These are phyloP conservation scores for Drosophila borealis DNA, from an alignment of 2,888 invertebrate species.

Conservation along the genomic window DNA sequence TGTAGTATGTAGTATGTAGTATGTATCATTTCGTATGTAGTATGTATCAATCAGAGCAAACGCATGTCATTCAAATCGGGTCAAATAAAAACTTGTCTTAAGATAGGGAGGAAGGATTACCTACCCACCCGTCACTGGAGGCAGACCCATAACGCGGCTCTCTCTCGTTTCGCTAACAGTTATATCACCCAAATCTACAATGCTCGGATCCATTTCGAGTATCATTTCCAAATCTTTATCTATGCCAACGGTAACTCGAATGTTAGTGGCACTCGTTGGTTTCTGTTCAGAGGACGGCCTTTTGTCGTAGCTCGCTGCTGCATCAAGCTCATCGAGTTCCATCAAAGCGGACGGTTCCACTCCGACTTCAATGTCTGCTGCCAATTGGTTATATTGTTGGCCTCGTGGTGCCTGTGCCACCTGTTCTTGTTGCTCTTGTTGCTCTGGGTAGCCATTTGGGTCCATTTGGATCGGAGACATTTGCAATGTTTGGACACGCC, in stretches of 20 bases:
- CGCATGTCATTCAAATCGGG: too few species aligned
- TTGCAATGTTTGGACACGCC: slow-evolving; percentile 74
- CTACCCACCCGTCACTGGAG: slow-evolving; percentile 84
- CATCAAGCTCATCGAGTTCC: slow-evolving; percentile 55
- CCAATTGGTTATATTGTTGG: neutral
- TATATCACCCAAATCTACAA: slow-evolving; percentile 85
- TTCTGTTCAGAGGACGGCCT: slow-evolving; percentile 1
- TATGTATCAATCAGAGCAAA: too few species aligned
- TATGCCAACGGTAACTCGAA: slow-evolving; percentile 86
- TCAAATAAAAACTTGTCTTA: too few species aligned
- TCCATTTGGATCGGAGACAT: slow-evolving; percentile 55
- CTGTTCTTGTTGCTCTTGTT: slow-evolving; percentile 3
- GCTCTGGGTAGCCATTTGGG: neutral
- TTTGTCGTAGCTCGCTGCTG: neutral
- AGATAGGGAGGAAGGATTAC: slow-evolving; percentile 30
- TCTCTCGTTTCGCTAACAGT: slow-evolving; percentile 63
- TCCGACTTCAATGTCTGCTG: slow-evolving; percentile 69
- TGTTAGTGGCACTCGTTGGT: slow-evolving; percentile 69
- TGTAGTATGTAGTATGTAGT: too few species aligned
- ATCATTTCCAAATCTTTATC: slow-evolving; percentile 88
- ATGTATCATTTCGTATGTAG: too few species aligned
- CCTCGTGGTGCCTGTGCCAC: neutral
- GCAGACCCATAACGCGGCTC: slow-evolving; percentile 76
- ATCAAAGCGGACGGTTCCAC: slow-evolving; percentile 70
- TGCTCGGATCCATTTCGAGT: slow-evolving; percentile 87